Conservation (phyloP, 2,888 invertebrate species). For the Dolomedes plantarius region DNA sequence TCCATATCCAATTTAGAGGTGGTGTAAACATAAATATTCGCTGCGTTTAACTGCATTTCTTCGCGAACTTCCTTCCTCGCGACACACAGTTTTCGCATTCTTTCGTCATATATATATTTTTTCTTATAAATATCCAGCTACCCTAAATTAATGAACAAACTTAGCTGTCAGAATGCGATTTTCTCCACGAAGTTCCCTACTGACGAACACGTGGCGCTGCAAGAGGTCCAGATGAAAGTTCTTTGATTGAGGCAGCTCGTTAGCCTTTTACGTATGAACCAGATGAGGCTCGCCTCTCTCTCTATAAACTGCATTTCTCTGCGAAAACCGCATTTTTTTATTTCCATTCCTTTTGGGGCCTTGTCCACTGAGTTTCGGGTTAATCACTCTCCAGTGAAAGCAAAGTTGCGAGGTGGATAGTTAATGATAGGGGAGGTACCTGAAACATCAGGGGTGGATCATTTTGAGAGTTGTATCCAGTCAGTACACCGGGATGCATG, state of each 20-base stretch:
- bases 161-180: not conserved
- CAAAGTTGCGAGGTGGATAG: constrained; percentile 33
- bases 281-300: not conserved
- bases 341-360: not conserved
- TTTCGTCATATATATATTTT: not conserved
- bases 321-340: not conserved
- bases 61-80: no score
- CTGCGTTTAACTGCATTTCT: no score
- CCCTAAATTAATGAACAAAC: not conserved
- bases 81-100: not conserved
- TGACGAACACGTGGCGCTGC: not conserved
- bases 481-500: constrained; percentile 15
- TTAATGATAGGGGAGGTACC: constrained; percentile 33
- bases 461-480: constrained; percentile 15
- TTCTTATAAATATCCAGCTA: not conserved
- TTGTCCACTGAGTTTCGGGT: constrained; percentile 18
- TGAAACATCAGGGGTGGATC: constrained; percentile 10
- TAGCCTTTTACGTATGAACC: not conserved
- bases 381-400: constrained; percentile 50
- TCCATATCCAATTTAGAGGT: no score
- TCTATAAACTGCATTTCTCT: not conserved
- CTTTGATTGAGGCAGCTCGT: not conserved
- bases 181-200: not conserved
- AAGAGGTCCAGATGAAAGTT: not conserved
- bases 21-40: no score